Evolutionary conservation across 2,888 invertebrate species (phyloP).

Genomic region (Dicyrtomina minuta): DNA sequence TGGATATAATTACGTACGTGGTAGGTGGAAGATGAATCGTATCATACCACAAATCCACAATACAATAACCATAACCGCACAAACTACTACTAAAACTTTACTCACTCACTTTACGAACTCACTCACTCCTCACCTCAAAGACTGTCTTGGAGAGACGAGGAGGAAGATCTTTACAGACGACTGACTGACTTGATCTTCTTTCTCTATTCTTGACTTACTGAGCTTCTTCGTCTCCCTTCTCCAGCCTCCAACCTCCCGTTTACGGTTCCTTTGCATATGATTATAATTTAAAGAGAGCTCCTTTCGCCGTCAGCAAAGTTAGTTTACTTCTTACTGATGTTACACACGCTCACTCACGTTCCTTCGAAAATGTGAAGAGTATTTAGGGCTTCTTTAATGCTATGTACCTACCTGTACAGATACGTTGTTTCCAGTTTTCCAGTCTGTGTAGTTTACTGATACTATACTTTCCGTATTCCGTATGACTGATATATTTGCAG

Average conservation of each 20-base stretch:
- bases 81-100: conserved; percentile 3
- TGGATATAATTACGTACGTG: neutral
- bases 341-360: conserved; percentile 32
- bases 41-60: neutral
- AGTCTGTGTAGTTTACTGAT: too few relatives aligned
- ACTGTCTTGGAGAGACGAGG: conserved; percentile 2
- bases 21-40: neutral
- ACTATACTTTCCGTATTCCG: too few relatives aligned
- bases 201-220: neutral
- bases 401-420: too few relatives aligned
- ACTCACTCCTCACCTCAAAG: neutral
- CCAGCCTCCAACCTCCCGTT: too few relatives aligned
- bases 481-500: too few relatives aligned
- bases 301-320: conserved; percentile 35
- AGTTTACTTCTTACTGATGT: conserved; percentile 34
- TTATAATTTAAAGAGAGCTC: conserved; percentile 30
- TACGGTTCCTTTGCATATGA: conserved; percentile 15
- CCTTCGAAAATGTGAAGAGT: neutral
- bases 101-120: neutral
- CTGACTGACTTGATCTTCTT: neutral
- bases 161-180: too few relatives aligned
- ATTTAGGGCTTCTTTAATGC: too few relatives aligned
- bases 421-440: too few relatives aligned
- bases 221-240: conserved; percentile 13
- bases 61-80: neutral